phyloP scores from a whole-genome alignment of 2,888 invertebrate species.

The Cabera pusaria region DNA sequence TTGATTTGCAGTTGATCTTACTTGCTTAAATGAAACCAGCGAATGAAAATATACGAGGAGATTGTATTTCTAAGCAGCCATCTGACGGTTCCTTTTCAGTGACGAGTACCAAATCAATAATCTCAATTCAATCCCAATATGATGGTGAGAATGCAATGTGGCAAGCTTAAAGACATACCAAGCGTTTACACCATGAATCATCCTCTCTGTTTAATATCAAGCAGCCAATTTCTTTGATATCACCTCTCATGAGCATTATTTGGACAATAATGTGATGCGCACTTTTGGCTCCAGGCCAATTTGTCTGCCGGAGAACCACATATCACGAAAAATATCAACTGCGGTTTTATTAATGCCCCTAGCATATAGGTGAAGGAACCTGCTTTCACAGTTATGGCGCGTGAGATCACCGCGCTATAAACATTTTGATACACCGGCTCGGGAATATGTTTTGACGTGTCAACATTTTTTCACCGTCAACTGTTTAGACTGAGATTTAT shows the following conservation, averaged over 20 bases:
- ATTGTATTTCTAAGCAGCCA: background rate
- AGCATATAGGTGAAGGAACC: slow-evolving; percentile 31
- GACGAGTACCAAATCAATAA: too few relatives aligned
- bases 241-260: slow-evolving; percentile 27
- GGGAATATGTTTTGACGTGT: background rate
- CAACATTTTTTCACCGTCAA: background rate
- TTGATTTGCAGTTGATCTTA: too few relatives aligned
- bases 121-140: too few relatives aligned
- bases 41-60: too few relatives aligned
- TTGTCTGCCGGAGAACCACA: slow-evolving; percentile 24
- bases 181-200: slow-evolving; percentile 10
- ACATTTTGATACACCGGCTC: slow-evolving; percentile 4
- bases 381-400: slow-evolving; percentile 5
- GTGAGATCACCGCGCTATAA: slow-evolving; percentile 17
- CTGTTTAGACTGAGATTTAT: background rate
- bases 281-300: slow-evolving; percentile 32
- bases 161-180: background rate
- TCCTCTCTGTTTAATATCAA: slow-evolving; percentile 24
- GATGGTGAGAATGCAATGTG: background rate
- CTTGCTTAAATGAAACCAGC: too few relatives aligned
- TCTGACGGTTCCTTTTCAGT: background rate
- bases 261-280: slow-evolving; percentile 30
- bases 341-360: slow-evolving; percentile 25
- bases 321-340: slow-evolving; percentile 27
- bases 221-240: slow-evolving; percentile 28